Conservation (phyloP, 2,113 vertebrate genomes). For the Tinamus guttatus region DNA sequence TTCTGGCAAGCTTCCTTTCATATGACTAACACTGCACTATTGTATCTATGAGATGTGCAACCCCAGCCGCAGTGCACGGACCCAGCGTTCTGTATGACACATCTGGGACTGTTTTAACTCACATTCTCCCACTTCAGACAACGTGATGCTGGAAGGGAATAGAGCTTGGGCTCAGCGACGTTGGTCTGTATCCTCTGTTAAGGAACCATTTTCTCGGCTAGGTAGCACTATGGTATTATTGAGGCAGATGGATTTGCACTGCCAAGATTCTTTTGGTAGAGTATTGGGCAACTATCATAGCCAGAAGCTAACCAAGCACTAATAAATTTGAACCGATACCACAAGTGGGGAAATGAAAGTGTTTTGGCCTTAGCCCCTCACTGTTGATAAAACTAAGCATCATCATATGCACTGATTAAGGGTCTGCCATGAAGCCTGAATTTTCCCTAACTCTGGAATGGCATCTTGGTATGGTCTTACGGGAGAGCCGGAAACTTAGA, state of each 20-base stretch:
- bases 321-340: not conserved
- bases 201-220: not conserved
- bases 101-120: not conserved
- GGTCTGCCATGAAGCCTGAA: not conserved
- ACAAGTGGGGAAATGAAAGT: not conserved
- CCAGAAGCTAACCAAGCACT: not conserved
- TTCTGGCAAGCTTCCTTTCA: not conserved
- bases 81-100: not conserved
- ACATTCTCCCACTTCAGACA: not conserved
- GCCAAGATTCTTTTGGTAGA: not conserved
- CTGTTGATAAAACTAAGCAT: not conserved
- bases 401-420: not conserved
- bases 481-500: no score
- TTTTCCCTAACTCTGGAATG: not conserved
- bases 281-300: not conserved
- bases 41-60: not conserved
- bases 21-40: not conserved
- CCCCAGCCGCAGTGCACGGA: not conserved
- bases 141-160: not conserved
- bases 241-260: not conserved
- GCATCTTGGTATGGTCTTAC: not conserved
- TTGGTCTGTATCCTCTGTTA: not conserved
- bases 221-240: not conserved
- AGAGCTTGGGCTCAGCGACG: fast-evolving
- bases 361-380: not conserved